Percentiles rank a stretch among this genome's conserved stretches.
phyloP scores from a whole-genome alignment of 2,113 vertebrate species.

The Periophthalmus modestus region DNA sequence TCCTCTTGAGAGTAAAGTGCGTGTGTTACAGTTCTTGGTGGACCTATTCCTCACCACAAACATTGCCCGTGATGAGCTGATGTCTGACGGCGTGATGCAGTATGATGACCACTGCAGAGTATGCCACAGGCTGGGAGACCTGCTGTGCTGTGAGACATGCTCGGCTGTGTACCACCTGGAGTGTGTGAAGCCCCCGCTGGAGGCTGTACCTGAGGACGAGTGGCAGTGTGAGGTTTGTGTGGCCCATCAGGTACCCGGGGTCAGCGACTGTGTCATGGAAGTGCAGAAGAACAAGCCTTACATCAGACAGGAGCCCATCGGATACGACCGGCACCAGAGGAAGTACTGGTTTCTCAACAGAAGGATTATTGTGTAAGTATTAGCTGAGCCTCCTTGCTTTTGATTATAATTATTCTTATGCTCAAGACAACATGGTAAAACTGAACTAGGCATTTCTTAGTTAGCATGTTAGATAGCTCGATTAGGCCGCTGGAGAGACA shows the following conservation, averaged over 20 bases:
- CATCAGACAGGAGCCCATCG: conserved; percentile 93
- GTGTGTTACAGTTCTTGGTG: conserved; percentile 95
- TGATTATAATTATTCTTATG: not conserved
- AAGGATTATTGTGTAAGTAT: conserved; percentile 94
- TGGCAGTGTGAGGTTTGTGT: conserved; percentile 99
- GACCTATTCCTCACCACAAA: conserved; percentile 98
- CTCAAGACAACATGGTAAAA: not conserved
- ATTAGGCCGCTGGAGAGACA: not conserved
- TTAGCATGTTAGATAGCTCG: no score
- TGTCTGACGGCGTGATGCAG: conserved; percentile 95
- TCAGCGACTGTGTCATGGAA: conserved; percentile 94
- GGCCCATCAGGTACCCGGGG: conserved; percentile 93
- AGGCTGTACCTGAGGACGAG: conserved; percentile 95
- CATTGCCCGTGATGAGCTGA: conserved; percentile 94
- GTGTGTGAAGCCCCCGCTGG: conserved; percentile 93
- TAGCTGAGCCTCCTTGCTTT: not conserved
- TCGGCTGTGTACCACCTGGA: conserved; percentile 97
- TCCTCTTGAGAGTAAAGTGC: conserved; percentile 91
- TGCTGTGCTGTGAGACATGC: conserved; percentile 98
- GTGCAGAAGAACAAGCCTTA: conserved; percentile 95
- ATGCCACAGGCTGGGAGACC: conserved; percentile 96
- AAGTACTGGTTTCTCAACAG: conserved; percentile 99
- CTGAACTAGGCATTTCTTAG: not conserved
- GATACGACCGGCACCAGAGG: conserved; percentile 92
- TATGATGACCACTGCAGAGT: conserved; percentile 97